Percentiles rank a stretch among this genome's conserved stretches.
Conservation (phyloP, 2,888 invertebrate genomes). For the Heliconius cydno region DNA sequence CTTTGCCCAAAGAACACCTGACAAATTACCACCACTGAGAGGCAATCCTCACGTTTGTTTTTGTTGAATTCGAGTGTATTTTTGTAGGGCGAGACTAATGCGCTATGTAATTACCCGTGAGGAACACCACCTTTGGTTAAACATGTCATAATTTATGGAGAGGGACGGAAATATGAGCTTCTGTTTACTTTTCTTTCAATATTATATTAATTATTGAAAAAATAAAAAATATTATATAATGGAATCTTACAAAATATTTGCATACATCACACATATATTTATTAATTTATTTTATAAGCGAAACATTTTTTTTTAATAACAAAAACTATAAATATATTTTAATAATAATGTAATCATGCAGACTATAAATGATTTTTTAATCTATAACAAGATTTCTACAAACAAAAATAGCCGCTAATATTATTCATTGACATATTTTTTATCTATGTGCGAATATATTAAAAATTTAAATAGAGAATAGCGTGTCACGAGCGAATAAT, state of each 20-base stretch:
- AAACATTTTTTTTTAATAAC: too few relatives aligned
- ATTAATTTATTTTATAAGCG: too few relatives aligned
- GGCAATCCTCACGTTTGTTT: slow-evolving; percentile 80
- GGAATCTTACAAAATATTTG: too few relatives aligned
- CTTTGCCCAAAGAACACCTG: slow-evolving; percentile 69
- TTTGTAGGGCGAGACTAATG: slow-evolving; percentile 74
- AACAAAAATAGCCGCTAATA: background rate
- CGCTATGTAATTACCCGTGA: slow-evolving; percentile 63
- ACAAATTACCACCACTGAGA: slow-evolving; percentile 77
- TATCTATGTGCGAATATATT: slow-evolving; percentile 8
- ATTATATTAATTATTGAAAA: background rate
- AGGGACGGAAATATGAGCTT: slow-evolving; percentile 7
- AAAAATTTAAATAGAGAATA: slow-evolving; percentile 41
- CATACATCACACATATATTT: too few relatives aligned
- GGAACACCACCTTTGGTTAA: slow-evolving; percentile 40
- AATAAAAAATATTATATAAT: too few relatives aligned
- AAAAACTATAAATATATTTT: too few relatives aligned
- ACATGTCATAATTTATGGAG: slow-evolving; percentile 39
- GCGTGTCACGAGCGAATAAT: slow-evolving; percentile 49
- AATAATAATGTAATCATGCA: background rate
- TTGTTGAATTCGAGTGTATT: slow-evolving; percentile 77
- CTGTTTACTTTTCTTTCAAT: slow-evolving; percentile 1
- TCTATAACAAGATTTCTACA: background rate
- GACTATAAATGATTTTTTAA: background rate
- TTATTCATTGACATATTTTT: background rate